Evolutionary conservation across 2,113 vertebrate genomes (phyloP), one percentile per base, ranked within the genome.

Genomic region (Tamias sibiricus): DNA sequence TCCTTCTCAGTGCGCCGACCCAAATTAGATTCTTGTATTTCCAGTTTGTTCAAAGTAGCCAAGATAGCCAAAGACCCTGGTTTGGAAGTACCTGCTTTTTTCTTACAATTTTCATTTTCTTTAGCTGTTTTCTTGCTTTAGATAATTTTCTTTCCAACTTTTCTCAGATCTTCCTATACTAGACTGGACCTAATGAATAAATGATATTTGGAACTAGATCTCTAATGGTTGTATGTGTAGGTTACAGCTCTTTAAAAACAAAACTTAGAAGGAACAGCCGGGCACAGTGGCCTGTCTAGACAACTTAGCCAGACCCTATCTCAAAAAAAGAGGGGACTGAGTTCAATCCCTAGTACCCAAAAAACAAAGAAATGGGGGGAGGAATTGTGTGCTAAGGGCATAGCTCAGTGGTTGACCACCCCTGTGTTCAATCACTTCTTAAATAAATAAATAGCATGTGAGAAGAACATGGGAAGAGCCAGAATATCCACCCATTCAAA

Each of bases 221-320:
- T 66, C 75, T 44, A 76, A 82, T 49, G 74, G 68, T 42, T 64
- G 13, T 37, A 68, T 64, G 12, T 40, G 37, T 4, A 59, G 26
- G 79, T 76, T 49, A n/a, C 30, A 30, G 66, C 37, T 93, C 76
- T 81, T 97, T 80, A 96, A 97, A 57, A 95, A 87, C 94, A 97
- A 57, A 95, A 87, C 94, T 95, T 87, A 35, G 94, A 93, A 93
- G 47, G 30, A 8, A 28, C 5, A 20, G 22, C 83, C 17, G 47
- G 47, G 8, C 24, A 62, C 54, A 57, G 54, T 57, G 54, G 54
- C 54, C 54, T 24, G 54, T 57, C 54, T 57, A 6, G 20, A 17
- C 54, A 57, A 57, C 59, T 62, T 62, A 62, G 59, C 26, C 26
- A 62, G 59, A 62, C 26, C 20, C 59, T 62, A 24, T 62, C 59